These are phyloP conservation scores for Chaenodraco wilsoni DNA, from an alignment of 2,797 vertebrate genomes.

Conservation along the genomic window DNA sequence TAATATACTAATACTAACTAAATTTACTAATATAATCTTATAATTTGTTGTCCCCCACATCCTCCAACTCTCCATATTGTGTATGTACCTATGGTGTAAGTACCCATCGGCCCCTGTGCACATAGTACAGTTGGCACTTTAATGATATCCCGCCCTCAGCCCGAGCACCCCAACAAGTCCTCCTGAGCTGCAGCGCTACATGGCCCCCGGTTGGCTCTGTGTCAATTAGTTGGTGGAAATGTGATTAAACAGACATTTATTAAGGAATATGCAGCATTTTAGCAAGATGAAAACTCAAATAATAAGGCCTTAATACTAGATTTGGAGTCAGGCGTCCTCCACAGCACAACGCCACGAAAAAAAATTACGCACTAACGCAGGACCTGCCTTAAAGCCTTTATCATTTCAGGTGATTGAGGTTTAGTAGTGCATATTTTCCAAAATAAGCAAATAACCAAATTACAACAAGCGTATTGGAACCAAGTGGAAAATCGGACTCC, in stretches of 20 bases:
- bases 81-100: not conserved
- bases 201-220: conserved; percentile 5
- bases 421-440: conserved; percentile 2
- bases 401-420: conserved; percentile 21
- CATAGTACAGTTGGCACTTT: conserved; percentile 23
- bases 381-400: conserved; percentile 23
- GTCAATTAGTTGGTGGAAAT: conserved; percentile 44
- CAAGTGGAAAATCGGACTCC: too few species aligned
- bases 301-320: conserved; percentile 23
- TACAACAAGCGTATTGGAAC: conserved; percentile 8
- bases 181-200: conserved; percentile 13
- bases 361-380: conserved; percentile 28
- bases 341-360: conserved; percentile 7
- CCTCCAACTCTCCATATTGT: too few species aligned
- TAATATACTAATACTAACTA: too few species aligned
- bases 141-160: conserved; percentile 47
- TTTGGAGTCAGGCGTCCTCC: not conserved
- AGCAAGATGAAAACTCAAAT: conserved; percentile 35
- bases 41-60: too few species aligned
- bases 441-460: conserved; percentile 33
- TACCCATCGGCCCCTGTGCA: conserved; percentile 4
- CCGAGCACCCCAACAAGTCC: conserved; percentile 8
- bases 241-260: conserved; percentile 44
- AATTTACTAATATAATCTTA: too few species aligned
- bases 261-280: conserved; percentile 13